Base-by-base conservation (phyloP, 2,888 invertebrate genomes). In the Drosophila formosana region DNA sequence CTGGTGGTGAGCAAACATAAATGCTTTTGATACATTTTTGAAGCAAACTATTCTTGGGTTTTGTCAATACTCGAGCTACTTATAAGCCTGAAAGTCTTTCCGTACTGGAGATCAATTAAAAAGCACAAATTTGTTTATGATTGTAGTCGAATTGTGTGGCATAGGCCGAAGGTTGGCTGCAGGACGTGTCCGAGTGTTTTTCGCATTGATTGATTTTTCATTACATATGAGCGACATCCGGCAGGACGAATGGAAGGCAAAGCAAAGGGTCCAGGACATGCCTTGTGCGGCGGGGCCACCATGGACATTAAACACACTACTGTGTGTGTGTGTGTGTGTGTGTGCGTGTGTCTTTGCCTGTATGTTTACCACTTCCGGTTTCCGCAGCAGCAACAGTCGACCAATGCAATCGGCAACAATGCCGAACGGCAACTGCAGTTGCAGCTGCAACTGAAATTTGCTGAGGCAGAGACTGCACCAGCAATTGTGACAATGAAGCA, bases 301-400 rank as follows among this genome's bases (percentile, higher is more conserved):
- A 56, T 56, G 67, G 72, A 66, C 77, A 75, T 79, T 72, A 72
- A 72, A 66, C 75, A 60, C 76, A 68, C 66, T 51, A 30, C 55
- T 30, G 13, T n/a, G 2, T 41, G 5, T 55, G 9, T 25, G 23
- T 55, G 18, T 7, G 28, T 32, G 25, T 55, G 13, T 34, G 32
- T 45, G 45, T 26, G 25, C 34, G 69, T 65, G 79, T 79, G 75
- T 78, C 87, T 72, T 74, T 72, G 78, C 70, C 68, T 72, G 80
- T 74, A 82, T 85, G 89, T 79, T 82, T 89, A 85, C 88, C 90
- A 89, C 81, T 88, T 87, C 90, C 85, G 90, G 75, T 63, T 85
- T 84, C 88, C 82, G 85, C 85, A 67, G 66, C 72, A 75, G 72
- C 73, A 75, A 67, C 79, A 39, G 65, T 43, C 28, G 28, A 53